Evolutionary conservation across 2,888 invertebrate genomes (phyloP), one percentile per base, ranked within the genome.

Genomic region (Eulithis prunata): DNA sequence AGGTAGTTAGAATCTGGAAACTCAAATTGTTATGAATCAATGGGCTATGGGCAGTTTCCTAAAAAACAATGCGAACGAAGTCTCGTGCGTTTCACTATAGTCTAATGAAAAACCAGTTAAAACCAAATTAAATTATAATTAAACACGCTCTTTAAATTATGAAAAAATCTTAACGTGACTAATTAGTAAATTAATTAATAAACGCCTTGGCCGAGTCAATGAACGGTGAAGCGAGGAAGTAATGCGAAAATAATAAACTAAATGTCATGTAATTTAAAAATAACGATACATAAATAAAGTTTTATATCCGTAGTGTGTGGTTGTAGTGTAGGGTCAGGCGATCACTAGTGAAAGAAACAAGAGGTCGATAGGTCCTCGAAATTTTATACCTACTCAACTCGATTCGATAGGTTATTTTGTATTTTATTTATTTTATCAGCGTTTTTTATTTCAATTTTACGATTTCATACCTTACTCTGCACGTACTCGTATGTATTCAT

Each of bases 201-300:
- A 57, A 51, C 13, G 3, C 64, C 64, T 68, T 68, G 68, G 54
- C 68, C 57, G 58, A 62, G 64, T 64, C 64, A 68, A 61, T 64
- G 68, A 61, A 64, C 67, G 49, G 51, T 56, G 59, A 41, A 55
- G 56, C 47, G 53, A 57, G 67, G 63, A 57, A 67, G 28, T 28
- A 59, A 54, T 14, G 52, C 36, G 28, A 46, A 64, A 32, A 43
- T 36, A 32, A 47, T 38, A 36, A 21, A 41, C 57, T 58, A 55
- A 58, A 63, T 63, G 63, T 63, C 63, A 63, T 5, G 53, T 47
- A 57, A 32, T 14, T 36, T 58, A 62, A 62, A 57, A 49, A 54
- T 54, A 54, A 46, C 36, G 36, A 13, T 36, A 49, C 41, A 38
- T 54, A 64, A 58, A 55, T 63, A 58, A 41, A 2, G n/a, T 49